Percentiles rank a stretch among this genome's conserved stretches.
Evolutionary conservation across 2,797 vertebrate species (phyloP).

Genomic region (Acanthurus lineatus): DNA sequence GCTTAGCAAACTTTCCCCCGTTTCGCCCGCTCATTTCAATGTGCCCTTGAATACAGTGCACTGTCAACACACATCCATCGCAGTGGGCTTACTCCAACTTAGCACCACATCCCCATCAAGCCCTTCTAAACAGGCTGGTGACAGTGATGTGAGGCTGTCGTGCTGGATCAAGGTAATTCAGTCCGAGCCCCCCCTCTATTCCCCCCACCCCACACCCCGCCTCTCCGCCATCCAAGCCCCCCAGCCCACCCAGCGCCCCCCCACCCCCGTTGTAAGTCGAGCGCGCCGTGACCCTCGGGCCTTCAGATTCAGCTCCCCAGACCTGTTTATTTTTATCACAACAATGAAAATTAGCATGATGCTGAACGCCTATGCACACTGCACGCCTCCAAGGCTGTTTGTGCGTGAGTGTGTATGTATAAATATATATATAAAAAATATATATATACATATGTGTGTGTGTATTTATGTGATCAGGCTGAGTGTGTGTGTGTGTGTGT

Average conservation of each 20-base stretch:
- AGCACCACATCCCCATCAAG: constrained; percentile 83
- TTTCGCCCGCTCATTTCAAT: constrained; percentile 79
- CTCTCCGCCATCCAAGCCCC: background rate
- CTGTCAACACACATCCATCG: constrained; percentile 88
- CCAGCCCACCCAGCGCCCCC: constrained; percentile 1
- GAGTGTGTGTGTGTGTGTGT: constrained; percentile 55
- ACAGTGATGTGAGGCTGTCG: constrained; percentile 89
- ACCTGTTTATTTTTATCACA: constrained; percentile 90
- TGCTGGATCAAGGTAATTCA: constrained; percentile 86
- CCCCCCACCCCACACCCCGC: background rate
- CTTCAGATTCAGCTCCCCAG: constrained; percentile 81
- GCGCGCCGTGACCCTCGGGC: constrained; percentile 81
- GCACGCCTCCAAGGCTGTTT: constrained; percentile 77
- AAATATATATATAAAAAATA: constrained; percentile 29
- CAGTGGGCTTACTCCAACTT: constrained; percentile 82
- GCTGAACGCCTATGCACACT: constrained; percentile 78
- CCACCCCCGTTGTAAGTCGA: constrained; percentile 76
- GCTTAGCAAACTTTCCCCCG: constrained; percentile 80
- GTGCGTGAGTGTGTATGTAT: constrained; percentile 32
- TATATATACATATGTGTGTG: constrained; percentile 14
- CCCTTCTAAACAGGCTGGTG: constrained; percentile 83
- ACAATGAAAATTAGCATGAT: constrained; percentile 89
- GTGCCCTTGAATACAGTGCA: constrained; percentile 87
- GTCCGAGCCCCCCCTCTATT: constrained; percentile 63
- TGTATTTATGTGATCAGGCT: constrained; percentile 32